Evolutionary conservation across 2,888 invertebrate species (phyloP).

Genomic region (Cerceris rybyensis): DNA sequence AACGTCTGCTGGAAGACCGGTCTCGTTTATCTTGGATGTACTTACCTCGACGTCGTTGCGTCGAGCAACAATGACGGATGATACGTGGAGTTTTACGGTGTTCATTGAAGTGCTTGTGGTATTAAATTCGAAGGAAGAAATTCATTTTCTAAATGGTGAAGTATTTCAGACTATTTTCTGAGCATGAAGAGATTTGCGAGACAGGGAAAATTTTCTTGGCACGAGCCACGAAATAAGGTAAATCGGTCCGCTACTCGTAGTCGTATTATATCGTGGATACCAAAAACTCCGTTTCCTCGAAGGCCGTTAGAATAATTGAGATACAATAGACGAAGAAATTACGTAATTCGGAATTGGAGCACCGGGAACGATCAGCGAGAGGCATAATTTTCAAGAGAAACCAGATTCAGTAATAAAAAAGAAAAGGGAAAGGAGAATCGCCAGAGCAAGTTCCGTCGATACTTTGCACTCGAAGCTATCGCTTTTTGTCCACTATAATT

Average conservation of each 20-base stretch:
- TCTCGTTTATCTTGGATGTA: no score
- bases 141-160: background rate
- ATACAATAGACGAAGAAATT: constrained; percentile 11
- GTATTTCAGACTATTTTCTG: background rate
- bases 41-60: no score
- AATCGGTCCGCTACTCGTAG: background rate
- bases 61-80: no score
- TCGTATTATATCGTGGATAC: background rate
- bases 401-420: background rate
- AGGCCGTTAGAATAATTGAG: constrained; percentile 19
- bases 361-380: background rate
- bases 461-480: no score
- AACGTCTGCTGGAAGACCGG: no score
- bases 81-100: background rate
- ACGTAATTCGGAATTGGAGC: background rate
- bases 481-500: no score
- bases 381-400: background rate
- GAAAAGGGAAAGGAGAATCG: background rate
- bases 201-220: constrained; percentile 44
- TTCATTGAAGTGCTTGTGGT: background rate
- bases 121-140: background rate
- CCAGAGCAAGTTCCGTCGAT: no score
- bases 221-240: constrained; percentile 19
- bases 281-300: constrained; percentile 18
- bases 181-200: constrained; percentile 5